Evolutionary conservation across 2,113 vertebrate species (phyloP).

Genomic region (Acanthochromis polyacanthus): DNA sequence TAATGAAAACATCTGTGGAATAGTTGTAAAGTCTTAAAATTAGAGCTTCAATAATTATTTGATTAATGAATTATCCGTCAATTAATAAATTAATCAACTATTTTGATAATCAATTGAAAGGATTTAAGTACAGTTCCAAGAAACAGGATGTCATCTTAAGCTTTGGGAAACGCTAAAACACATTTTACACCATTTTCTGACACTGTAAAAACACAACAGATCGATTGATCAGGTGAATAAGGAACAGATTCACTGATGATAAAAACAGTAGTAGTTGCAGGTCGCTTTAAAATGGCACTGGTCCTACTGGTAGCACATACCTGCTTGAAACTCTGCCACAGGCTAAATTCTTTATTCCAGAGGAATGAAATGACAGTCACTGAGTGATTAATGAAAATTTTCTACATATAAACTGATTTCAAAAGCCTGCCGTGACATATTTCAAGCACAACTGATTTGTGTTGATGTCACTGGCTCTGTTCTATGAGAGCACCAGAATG

Average conservation of each 20-base stretch:
- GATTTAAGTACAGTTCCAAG: background rate
- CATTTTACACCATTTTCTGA: too few species aligned
- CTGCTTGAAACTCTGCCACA: conserved; percentile 23
- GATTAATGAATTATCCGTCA: background rate
- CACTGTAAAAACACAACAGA: too few species aligned
- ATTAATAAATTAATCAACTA: too few species aligned
- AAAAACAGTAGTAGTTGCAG: too few species aligned
- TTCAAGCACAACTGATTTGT: conserved; percentile 68
- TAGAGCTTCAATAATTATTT: background rate
- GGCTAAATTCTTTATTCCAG: conserved; percentile 14
- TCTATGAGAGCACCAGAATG: conserved; percentile 63
- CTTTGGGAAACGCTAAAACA: too few species aligned
- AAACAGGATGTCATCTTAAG: background rate
- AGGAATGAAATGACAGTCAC: conserved; percentile 45
- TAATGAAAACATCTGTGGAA: background rate
- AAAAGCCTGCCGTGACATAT: conserved; percentile 69
- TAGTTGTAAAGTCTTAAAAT: too few species aligned
- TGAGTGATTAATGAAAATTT: conserved; percentile 49
- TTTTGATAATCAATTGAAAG: too few species aligned
- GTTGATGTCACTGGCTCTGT: conserved; percentile 69
- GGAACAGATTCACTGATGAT: too few species aligned
- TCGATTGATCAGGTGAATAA: too few species aligned
- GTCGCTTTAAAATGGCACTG: background rate
- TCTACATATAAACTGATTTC: conserved; percentile 54
- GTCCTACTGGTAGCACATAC: background rate